Evolutionary conservation across 2,888 invertebrate species (phyloP), one percentile per base, ranked within the genome.

Genomic region (Agonopterix subpropinquella): DNA sequence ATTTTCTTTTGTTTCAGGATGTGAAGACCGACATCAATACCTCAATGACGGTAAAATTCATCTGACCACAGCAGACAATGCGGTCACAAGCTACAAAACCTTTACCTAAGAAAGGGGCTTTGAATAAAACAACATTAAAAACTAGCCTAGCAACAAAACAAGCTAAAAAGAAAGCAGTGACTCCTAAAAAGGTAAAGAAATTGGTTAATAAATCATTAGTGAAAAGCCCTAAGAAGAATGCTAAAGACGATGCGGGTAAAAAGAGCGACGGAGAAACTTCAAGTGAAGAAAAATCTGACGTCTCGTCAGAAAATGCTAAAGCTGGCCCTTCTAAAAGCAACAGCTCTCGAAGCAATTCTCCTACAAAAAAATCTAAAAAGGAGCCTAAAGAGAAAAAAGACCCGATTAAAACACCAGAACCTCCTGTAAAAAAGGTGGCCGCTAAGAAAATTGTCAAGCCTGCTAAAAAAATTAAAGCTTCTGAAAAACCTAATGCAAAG

Each of bases 81-180:
- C 83, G 88, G 81, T 85, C 87, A 68, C 87, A 86, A 65, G 68
- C 79, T 67, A 73, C 85, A 57, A 89, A 87, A 80, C 70, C 80
- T 66, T 72, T 74, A 67, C 75, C 81, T 69, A 88, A 84, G 72
- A 87, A 86, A 74, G 86, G 81, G 65, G 77, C 72, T 58, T 67
- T 77, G 51, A 77, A 61, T 67, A 87, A 82, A 77, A 70, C 79
- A 68, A 64, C 77, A 53, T 68, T 80, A 47, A 86, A 84, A 62
- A 58, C 66, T 36, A 65, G 58, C 62, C 74, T 45, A 61, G 54
- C 64, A 7, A 28, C 28, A 41, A 87, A 80, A 59, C 71, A 70
- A 64, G 62, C 71, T 35, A 75, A 71, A 53, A 86, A 81, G 62
- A 86, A 82, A 65, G 53, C 62, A 5, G 67, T 69, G 28, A 54